These are phyloP conservation scores for Tribolium madens DNA, from an alignment of 1,140 invertebrate species.

Conservation along the genomic window DNA sequence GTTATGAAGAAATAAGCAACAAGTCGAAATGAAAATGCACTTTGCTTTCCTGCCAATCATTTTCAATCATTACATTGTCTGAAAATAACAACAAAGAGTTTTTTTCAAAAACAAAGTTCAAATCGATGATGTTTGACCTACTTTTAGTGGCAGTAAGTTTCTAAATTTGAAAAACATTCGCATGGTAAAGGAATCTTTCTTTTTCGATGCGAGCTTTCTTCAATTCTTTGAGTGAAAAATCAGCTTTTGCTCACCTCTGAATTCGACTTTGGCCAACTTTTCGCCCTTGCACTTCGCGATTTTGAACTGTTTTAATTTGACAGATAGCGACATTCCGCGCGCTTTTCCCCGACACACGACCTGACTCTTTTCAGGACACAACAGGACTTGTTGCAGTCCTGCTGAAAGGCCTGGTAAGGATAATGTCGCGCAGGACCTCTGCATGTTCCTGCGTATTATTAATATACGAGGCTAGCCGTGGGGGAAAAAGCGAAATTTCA, in stretches of 20 bases:
- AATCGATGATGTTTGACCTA: constrained; percentile 6
- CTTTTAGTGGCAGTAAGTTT: neutral
- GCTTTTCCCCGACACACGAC: neutral
- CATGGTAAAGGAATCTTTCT: neutral
- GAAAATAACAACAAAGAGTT: neutral
- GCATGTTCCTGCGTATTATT: constrained; percentile 27
- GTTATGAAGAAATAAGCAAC: neutral
- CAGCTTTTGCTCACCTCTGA: constrained; percentile 71
- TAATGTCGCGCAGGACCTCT: constrained; percentile 32
- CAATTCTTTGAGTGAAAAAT: neutral
- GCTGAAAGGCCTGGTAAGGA: constrained; percentile 14
- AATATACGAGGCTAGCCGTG: neutral
- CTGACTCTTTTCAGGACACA: neutral
- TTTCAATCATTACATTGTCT: neutral
- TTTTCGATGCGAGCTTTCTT: too few species aligned
- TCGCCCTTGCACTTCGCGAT: constrained; percentile 74
- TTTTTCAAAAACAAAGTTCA: constrained; percentile 10
- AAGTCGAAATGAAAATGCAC: too few species aligned
- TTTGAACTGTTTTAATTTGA: constrained; percentile 74
- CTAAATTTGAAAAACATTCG: neutral
- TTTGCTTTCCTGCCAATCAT: neutral
- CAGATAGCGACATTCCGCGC: constrained; percentile 71
- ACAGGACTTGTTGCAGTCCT: constrained; percentile 31
- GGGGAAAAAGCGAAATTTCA: constrained; percentile 12
- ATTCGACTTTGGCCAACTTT: constrained; percentile 73